A percentile compares a stretch with the other conserved stretches of the same genome.
Conservation (phyloP, 2,113 vertebrate species). For the Notothenia coriiceps region DNA sequence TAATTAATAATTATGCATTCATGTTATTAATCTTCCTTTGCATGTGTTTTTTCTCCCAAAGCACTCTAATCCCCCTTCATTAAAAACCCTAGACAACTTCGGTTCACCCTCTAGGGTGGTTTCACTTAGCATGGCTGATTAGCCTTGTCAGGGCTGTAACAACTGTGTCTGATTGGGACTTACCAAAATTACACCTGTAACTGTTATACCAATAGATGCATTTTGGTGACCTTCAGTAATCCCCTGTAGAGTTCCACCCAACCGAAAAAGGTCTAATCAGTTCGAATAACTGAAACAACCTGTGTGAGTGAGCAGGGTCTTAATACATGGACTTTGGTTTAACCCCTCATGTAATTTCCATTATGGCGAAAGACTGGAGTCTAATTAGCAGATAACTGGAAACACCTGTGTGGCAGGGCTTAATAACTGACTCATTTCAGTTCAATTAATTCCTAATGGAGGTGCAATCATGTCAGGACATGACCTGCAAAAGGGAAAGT, state of each 20-base stretch:
- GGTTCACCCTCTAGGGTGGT: not conserved
- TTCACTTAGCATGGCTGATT: not conserved
- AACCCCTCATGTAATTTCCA: not conserved
- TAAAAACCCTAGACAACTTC: not conserved
- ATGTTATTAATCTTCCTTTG: too few species aligned
- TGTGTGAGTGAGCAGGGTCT: not conserved
- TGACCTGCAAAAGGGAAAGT: too few species aligned
- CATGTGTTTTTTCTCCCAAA: too few species aligned
- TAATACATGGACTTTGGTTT: not conserved
- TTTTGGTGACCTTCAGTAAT: not conserved
- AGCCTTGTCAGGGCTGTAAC: not conserved
- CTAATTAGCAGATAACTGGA: not conserved
- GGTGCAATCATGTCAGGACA: not conserved
- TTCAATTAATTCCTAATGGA: not conserved
- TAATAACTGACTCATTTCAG: not conserved
- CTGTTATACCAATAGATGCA: not conserved
- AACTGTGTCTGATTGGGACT: not conserved
- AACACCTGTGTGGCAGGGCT: not conserved
- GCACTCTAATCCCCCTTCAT: too few species aligned
- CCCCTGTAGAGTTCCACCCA: not conserved
- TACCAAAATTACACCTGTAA: not conserved
- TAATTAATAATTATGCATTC: too few species aligned
- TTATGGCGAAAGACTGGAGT: not conserved
- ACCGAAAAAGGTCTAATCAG: not conserved
- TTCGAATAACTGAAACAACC: not conserved